phyloP scores from a whole-genome alignment of 2,113 vertebrate genomes.

The Antechinus flavipes region DNA sequence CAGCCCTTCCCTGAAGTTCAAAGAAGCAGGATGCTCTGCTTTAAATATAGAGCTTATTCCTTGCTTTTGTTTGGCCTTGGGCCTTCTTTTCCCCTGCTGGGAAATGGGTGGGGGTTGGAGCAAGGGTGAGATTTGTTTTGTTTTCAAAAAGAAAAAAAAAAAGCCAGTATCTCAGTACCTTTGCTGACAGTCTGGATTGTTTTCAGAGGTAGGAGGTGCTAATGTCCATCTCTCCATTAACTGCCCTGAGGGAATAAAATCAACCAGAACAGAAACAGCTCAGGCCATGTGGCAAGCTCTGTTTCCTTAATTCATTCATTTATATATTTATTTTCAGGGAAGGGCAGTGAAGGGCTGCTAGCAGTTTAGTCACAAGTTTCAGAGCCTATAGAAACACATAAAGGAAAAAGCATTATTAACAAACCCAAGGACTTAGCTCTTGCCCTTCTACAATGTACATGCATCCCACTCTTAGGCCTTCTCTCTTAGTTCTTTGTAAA shows the following conservation, averaged over 20 bases:
- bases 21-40: constrained; percentile 2
- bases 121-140: neutral
- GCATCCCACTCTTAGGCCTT: neutral
- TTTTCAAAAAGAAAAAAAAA: neutral
- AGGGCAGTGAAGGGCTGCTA: neutral
- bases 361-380: neutral
- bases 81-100: neutral
- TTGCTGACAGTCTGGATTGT: neutral
- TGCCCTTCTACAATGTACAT: neutral
- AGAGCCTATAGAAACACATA: neutral
- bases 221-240: constrained; percentile 45
- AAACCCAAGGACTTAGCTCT: neutral
- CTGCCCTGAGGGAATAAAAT: constrained; percentile 37
- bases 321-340: neutral
- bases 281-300: neutral
- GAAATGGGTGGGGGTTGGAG: neutral
- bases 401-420: neutral
- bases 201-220: constrained; percentile 16
- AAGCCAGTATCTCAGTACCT: neutral
- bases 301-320: neutral
- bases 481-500: neutral
- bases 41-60: constrained; percentile 16
- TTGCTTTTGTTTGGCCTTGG: constrained; percentile 18
- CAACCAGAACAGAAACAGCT: neutral
- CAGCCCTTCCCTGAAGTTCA: constrained; percentile 27